Base-by-base conservation (phyloP, 2,888 invertebrate species). In the Exocentrus adspersus region DNA sequence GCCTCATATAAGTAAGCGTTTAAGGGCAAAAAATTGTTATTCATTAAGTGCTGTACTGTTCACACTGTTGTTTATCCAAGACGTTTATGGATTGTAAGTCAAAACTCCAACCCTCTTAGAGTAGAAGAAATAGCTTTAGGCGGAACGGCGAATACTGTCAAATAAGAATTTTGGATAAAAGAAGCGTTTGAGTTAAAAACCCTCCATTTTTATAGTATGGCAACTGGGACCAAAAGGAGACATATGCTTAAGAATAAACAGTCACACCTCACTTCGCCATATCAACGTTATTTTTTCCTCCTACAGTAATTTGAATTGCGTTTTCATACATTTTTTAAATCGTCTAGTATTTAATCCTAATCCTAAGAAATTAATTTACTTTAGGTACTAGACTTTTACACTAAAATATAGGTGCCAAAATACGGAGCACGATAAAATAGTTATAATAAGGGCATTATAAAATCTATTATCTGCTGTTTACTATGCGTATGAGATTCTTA, bases 101-200 rank as follows among this genome's bases (percentile, higher is more conserved):
- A 64, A 54, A 67, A 67, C 67, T 67, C 67, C 67, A 67, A 67
- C 67, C 67, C 64, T 62, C 19, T 61, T 67, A 67, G 67, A 67
- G 12, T 67, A 67, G 54, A 54, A 41, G 10, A 17, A 53, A 20
- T 54, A 54, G 42, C n/a, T n/a, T 17, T 54, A 54, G 43, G 43
- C 6, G 19, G 16, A 21, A 17, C 19, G 21, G 21, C 19, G 17
- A 54, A 54, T 54, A 54, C 54, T 54, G 54, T 43, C 24, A 54
- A 54, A 54, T 54, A 54, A 54, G 54, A 54, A 54, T 43, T 54
- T 12, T 16, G 20, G n/a, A n/a, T n/a, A n/a, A n/a, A n/a, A n/a
- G 7, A 24, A 24, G 7, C 7, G 24, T 5, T 7, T 24, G 24
- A 7, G 24, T 7, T 24, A 37, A 12, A 37, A 37, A 12, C 2